Base-by-base conservation (phyloP, 2,888 invertebrate genomes). In the Lapara coniferarum region DNA sequence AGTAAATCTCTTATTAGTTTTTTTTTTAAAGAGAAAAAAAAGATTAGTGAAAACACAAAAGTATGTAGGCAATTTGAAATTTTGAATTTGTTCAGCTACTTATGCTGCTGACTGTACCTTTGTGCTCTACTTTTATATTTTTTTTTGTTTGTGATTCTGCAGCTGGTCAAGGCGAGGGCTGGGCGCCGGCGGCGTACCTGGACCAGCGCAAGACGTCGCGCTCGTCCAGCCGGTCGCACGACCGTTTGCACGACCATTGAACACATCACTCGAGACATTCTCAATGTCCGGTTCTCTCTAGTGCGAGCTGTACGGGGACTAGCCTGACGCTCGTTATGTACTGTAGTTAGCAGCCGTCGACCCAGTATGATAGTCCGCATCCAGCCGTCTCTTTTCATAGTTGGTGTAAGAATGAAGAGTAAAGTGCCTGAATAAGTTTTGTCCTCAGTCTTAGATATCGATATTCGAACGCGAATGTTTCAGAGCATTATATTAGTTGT, bases 171-270 rank as follows among this genome's bases (percentile, higher is more conserved):
- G 95, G 96, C 83, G 98, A 98, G 91, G 98, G 98, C 77, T 99
- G 98, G 98, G 98, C 98, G 71, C 98, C 98, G 70, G 98, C 98
- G 68, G 98, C 98, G 51, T 98, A 98, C 93, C 95, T 98, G 90
- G 98, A 98, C 93, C 96, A 96, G 90, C 95, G 96, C 85, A 97
- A 96, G 93, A 95, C 95, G 14, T 96, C 97, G 77, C 95, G 96
- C 84, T 96, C 96, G 79, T 96, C 96, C 80, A 95, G 95, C 86
- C 94, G 95, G 82, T 95, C 95, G 77, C 95, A 95, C 87, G 95
- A 95, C 84, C 93, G 94, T 74, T 86, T 95, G 73, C 92, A 91
- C 84, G 92, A 93, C 78, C 93, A 93, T 84, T 92, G 89, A 88
- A 73, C 81, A 52, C 56, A 69, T 52, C n/a, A 69, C 63, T 63